A percentile compares a stretch with the other conserved stretches of the same genome.
phyloP scores from a whole-genome alignment of 1,140 invertebrate genomes.

The Lysiphlebus fabarum region DNA sequence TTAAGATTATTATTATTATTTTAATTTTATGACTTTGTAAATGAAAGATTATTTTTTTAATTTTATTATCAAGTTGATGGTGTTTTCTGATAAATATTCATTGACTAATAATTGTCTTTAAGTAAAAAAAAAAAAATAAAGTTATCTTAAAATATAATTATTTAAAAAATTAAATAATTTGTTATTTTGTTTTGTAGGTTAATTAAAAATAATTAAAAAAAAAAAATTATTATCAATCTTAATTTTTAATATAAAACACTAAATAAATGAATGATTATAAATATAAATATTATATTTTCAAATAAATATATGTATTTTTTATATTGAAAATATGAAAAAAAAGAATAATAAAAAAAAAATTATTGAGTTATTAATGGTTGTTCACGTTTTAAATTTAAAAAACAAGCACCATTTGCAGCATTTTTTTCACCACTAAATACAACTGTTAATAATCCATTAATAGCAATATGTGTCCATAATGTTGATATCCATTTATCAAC shows the following conservation, averaged over 20 bases:
- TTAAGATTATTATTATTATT: too few relatives aligned
- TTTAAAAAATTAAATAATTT: conserved; percentile 17
- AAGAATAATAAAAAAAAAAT: too few relatives aligned
- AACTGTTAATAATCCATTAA: conserved; percentile 58
- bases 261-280: too few relatives aligned
- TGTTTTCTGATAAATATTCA: too few relatives aligned
- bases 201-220: too few relatives aligned
- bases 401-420: conserved; percentile 54
- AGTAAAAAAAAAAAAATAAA: too few relatives aligned
- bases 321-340: neutral
- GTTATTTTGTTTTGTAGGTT: too few relatives aligned
- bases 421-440: conserved; percentile 58
- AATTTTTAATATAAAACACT: too few relatives aligned
- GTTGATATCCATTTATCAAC: conserved; percentile 64
- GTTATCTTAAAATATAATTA: too few relatives aligned
- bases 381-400: conserved; percentile 52
- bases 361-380: conserved; percentile 10
- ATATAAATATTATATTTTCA: neutral
- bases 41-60: too few relatives aligned
- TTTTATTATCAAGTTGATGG: too few relatives aligned
- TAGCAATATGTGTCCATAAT: conserved; percentile 58
- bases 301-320: conserved; percentile 3
- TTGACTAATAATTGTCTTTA: neutral
- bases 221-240: conserved; percentile 6
- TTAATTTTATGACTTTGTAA: too few relatives aligned